Base-by-base conservation (phyloP, 2,113 vertebrate genomes). In the Trichomycterus rosablanca region DNA sequence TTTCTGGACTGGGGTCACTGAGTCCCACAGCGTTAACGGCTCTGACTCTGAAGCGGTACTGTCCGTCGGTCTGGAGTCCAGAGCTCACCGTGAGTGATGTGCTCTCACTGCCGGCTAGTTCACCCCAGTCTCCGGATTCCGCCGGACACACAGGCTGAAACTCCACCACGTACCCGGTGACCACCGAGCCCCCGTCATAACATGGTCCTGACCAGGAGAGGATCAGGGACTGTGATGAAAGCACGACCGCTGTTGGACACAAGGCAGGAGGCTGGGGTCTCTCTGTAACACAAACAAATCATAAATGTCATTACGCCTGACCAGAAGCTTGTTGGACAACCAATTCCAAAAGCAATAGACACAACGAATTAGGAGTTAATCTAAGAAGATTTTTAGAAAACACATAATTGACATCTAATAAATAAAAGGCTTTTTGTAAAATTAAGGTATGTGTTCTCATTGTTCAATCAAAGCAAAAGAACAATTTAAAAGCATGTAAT, bases 171-270 rank as follows among this genome's bases (percentile, higher is more conserved):
- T 90, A 91, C 42, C 78, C 80, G 14, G 83, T 76, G 40, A 90
- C 26, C 9, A 75, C 85, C 2, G 83, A 88, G 45, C 89, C 89
- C 0, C 89, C 89, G 75, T 89, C 89, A 62, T 88, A 90, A 61
- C 83, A 84, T 14, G 87, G 89, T 1, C 89, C 87, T 0, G 88
- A 87, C 89, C 89, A 90, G 59, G 88, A 87, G 39, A 91, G 78
- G 14, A 84, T 82, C 2, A 88, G 78, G 7, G 76, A 80, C 26
- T 66, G 51, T 30, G 65, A 7, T 0, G 81, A 73, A 34, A 84
- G 6, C 1, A 73, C 44, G 9, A 80, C 78, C 68, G 81, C 60
- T 34, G 83, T 74, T 0, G 87, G 89, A n/a, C 80, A 76, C 22
- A 82, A 88, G 16, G 80, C 74, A 0, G 88, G 89, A 1, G 87